These are phyloP conservation scores for Papilio polytes DNA, from an alignment of 1,140 invertebrate species.

Conservation along the genomic window DNA sequence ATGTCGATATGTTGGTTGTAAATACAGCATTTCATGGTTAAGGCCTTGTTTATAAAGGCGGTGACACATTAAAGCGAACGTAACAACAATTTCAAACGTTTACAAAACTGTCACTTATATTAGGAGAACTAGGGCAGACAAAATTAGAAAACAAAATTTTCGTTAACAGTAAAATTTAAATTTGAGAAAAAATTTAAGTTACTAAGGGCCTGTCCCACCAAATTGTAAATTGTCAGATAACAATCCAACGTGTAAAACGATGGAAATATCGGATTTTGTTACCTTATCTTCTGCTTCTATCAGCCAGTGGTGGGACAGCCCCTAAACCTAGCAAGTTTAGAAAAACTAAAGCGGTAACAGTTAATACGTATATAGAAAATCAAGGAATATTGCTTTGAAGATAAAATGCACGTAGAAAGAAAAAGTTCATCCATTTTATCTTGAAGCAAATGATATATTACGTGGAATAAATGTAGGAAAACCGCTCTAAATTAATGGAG, in stretches of 20 bases:
- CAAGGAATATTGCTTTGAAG: neutral
- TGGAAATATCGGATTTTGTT: neutral
- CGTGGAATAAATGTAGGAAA: neutral
- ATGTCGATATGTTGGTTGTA: neutral
- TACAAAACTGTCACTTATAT: neutral
- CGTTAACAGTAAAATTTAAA: neutral
- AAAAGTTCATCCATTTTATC: neutral
- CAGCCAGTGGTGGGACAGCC: too few species aligned
- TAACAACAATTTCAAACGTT: neutral
- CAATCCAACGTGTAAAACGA: too few species aligned
- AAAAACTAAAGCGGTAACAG: neutral
- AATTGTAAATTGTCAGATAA: too few species aligned
- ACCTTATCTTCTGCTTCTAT: too few species aligned
- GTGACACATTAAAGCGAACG: conserved; percentile 9
- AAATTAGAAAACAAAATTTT: neutral
- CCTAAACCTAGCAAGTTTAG: neutral
- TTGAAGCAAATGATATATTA: neutral
- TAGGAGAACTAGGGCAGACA: neutral
- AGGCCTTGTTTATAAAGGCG: conserved; percentile 17
- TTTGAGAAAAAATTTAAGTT: neutral
- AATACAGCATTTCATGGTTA: conserved; percentile 29
- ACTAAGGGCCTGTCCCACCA: neutral
- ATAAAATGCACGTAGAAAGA: neutral
- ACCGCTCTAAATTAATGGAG: neutral
- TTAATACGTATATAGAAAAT: neutral